Conservation (phyloP, 2,113 vertebrate species). For the Apodemus speciosus region DNA sequence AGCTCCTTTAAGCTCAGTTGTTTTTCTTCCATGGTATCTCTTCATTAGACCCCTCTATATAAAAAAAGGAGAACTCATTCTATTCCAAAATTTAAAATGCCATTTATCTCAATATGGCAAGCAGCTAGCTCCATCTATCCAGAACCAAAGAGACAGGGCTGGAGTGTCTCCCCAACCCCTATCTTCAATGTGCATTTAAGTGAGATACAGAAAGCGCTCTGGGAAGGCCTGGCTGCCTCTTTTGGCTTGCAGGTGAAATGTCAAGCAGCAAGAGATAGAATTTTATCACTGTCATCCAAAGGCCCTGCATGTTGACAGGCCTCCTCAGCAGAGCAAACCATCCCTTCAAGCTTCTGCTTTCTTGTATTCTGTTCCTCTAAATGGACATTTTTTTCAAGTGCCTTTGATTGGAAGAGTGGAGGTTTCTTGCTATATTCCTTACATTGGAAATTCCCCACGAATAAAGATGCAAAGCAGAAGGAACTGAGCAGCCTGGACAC, state of each 20-base stretch:
- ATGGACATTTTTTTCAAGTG: background rate
- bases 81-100: background rate
- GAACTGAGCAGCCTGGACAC: background rate
- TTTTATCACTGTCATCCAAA: background rate
- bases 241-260: background rate
- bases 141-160: background rate
- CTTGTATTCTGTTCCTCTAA: background rate
- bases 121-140: background rate
- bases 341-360: background rate
- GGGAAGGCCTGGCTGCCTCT: background rate
- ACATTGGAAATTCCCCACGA: background rate
- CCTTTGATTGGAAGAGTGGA: background rate
- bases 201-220: background rate
- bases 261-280: background rate
- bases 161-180: background rate
- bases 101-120: background rate
- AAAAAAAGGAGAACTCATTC: background rate
- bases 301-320: background rate
- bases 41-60: background rate
- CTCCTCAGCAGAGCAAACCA: background rate
- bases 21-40: background rate
- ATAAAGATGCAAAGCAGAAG: constrained; percentile 21
- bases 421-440: background rate
- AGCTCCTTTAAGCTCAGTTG: background rate
- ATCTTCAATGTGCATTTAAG: background rate